Evolutionary conservation across 2,797 vertebrate species (phyloP).

Genomic region (Chelon labrosus): DNA sequence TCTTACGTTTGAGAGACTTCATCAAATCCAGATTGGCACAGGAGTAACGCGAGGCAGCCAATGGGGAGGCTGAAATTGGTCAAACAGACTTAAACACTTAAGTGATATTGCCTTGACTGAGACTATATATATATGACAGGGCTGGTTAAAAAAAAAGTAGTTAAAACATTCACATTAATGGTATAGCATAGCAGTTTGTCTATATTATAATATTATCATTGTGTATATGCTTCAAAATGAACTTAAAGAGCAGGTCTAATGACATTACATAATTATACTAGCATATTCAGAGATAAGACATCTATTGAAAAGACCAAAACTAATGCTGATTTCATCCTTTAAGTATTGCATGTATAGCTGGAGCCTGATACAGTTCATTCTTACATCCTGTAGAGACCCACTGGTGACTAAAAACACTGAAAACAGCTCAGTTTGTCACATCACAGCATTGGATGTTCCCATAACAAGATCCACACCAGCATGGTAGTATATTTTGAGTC

Average conservation of each 20-base stretch:
- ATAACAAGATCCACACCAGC: neutral
- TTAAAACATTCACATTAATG: conserved; percentile 21
- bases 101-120: conserved; percentile 15
- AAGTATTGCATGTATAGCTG: neutral
- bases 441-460: too few relatives aligned
- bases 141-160: conserved; percentile 5
- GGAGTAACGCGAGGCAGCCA: conserved; percentile 40
- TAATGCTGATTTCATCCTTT: neutral
- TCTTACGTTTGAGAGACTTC: conserved; percentile 69
- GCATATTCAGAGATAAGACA: too few relatives aligned
- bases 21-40: conserved; percentile 63
- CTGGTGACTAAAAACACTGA: too few relatives aligned
- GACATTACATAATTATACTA: too few relatives aligned
- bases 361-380: too few relatives aligned
- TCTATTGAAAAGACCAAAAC: too few relatives aligned
- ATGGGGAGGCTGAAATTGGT: conserved; percentile 21
- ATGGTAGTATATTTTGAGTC: conserved; percentile 8
- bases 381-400: too few relatives aligned
- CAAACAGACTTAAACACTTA: conserved; percentile 11
- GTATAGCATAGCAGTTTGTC: neutral
- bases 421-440: too few relatives aligned
- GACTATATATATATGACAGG: neutral
- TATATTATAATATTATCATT: neutral
- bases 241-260: neutral
- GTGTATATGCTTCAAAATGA: too few relatives aligned